A percentile compares a stretch with the other conserved stretches of the same genome.
These are phyloP conservation scores for Phalacrocorax carbo DNA, from an alignment of 2,113 vertebrate genomes.

Conservation along the genomic window DNA sequence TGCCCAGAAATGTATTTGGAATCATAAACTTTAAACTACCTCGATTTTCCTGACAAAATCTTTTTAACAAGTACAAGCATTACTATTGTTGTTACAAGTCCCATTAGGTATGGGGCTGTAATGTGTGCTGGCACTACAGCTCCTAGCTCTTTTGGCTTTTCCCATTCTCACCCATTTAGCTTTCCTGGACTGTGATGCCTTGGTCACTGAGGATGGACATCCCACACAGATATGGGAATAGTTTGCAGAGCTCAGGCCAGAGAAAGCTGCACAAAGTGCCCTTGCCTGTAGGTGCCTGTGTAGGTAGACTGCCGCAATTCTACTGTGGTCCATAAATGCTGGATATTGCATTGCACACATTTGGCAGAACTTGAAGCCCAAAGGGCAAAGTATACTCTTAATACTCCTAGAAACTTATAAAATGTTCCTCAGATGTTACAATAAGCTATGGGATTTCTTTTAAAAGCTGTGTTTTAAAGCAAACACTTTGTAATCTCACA, in stretches of 20 bases:
- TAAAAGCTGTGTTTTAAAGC: neutral
- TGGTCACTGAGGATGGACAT: neutral
- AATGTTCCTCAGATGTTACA: neutral
- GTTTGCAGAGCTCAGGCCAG: neutral
- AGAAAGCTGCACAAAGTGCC: neutral
- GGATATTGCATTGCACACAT: neutral
- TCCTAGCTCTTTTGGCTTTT: neutral
- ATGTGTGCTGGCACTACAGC: neutral
- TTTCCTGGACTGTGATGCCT: neutral
- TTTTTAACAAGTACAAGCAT: neutral
- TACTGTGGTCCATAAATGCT: neutral
- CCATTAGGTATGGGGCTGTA: neutral
- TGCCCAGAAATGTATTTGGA: constrained; percentile 43
- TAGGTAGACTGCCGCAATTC: neutral
- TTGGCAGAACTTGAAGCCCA: neutral
- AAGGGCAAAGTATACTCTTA: neutral
- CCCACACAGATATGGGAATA: neutral
- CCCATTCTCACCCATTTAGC: neutral
- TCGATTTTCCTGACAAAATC: constrained; percentile 46
- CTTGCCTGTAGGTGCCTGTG: neutral
- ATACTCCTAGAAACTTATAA: neutral
- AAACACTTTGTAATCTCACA: neutral
- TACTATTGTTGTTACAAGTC: neutral
- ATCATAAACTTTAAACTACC: constrained; percentile 33
- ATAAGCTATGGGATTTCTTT: neutral